These are phyloP conservation scores for Drosophila punjabiensis DNA, from an alignment of 1,140 invertebrate species.

Conservation along the genomic window DNA sequence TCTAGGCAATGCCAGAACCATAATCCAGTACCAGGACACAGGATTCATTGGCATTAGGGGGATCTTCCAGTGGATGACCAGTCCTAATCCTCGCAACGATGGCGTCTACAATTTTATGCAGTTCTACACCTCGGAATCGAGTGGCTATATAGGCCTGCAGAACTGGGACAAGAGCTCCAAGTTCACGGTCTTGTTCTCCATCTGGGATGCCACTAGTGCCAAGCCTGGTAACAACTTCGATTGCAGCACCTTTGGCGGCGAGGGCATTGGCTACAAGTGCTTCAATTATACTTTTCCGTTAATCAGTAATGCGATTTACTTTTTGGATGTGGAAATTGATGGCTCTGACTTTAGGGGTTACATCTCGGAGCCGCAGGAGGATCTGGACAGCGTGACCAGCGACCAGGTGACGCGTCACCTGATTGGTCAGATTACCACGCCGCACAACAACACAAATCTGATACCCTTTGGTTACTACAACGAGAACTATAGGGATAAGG, in stretches of 20 bases:
- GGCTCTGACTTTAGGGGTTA: slow-evolving; percentile 26
- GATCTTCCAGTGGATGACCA: slow-evolving; percentile 48
- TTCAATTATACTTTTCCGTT: slow-evolving; percentile 37
- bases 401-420: slow-evolving; percentile 7
- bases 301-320: slow-evolving; percentile 49
- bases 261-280: slow-evolving; percentile 37
- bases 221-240: slow-evolving; percentile 15
- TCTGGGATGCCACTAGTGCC: slow-evolving; percentile 35
- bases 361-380: slow-evolving; percentile 44
- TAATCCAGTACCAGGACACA: slow-evolving; percentile 15
- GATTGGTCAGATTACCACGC: slow-evolving; percentile 35
- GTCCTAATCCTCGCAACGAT: slow-evolving; percentile 29
- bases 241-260: slow-evolving; percentile 35
- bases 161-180: slow-evolving; percentile 45
- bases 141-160: slow-evolving; percentile 36
- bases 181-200: slow-evolving; percentile 29
- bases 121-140: slow-evolving; percentile 33
- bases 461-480: slow-evolving; percentile 47
- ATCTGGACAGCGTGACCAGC: slow-evolving; percentile 15
- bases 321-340: slow-evolving; percentile 41
- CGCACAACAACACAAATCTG: slow-evolving; percentile 6
- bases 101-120: slow-evolving; percentile 42
- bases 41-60: slow-evolving; percentile 28
- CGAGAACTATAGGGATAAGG: slow-evolving; percentile 41
- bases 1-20: slow-evolving; percentile 28